Evolutionary conservation across 1,140 invertebrate species (phyloP), one percentile per base, ranked within the genome.

Genomic region (Hyles vespertilio): DNA sequence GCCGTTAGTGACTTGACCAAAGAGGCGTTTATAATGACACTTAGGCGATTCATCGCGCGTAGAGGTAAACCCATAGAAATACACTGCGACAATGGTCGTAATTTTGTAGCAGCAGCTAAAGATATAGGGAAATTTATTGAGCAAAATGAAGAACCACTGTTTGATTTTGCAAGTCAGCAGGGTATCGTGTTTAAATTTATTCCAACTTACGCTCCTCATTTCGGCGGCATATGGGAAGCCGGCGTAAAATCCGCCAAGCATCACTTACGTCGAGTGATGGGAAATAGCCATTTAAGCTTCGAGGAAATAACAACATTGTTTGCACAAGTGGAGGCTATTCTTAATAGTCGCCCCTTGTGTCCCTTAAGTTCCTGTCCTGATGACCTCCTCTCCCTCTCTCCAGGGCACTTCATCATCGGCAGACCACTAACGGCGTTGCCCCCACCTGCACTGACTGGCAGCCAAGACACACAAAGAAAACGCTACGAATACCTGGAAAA

Each of bases 241-340:
- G 54, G 58, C 3, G 59, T 70, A 32, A 71, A 65, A 54, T 62
- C 62, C 8, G 55, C 59, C 22, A 71, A 71, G 48, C 53, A 61
- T 45, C 69, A 71, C 45, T 9, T 71, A 9, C 45, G 44, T 55
- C 53, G 67, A 10, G 57, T 65, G 3, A 51, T 77, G 11, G 69
- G 64, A 5, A 61, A 77, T 33, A 44, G 58, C 1, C 54, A 64
- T 49, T 46, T 70, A 36, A 75, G 64, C 5, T 77, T 56, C 61
- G 65, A 72, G 34, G 69, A 69, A 60, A 50, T 73, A 8, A 50
- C 56, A 12, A 74, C 69, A n/a, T 43, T 72, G 32, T 67, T 74
- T 51, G 50, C 46, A 22, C 64, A 73, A 62, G 59, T 75, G 22
- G 74, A 78, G 55, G 71, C 69, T 8, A 56, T 69, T 33, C 52